phyloP scores from a whole-genome alignment of 2,888 invertebrate species.

The Cancer borealis region DNA sequence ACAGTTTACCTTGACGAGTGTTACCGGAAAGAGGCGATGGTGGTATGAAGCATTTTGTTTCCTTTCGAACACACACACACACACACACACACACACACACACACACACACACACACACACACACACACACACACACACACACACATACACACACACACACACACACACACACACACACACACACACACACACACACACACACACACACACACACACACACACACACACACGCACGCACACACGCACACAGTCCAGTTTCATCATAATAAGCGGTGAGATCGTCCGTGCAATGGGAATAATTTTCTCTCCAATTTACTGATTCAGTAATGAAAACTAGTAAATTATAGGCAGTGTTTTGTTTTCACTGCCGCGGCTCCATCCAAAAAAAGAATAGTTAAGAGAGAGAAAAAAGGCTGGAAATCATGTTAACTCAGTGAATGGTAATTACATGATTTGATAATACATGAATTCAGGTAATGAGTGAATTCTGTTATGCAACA shows the following conservation, averaged over 20 bases:
- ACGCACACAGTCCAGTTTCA: slow-evolving; percentile 1
- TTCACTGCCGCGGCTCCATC: neutral
- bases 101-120: neutral
- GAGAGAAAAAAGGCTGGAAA: neutral
- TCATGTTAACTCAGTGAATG: neutral
- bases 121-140: neutral
- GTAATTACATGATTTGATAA: neutral
- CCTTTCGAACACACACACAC: neutral
- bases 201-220: slow-evolving; percentile 31
- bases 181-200: slow-evolving; percentile 40
- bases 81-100: neutral
- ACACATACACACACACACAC: neutral
- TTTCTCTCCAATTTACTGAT: slow-evolving; percentile 14
- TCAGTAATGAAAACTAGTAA: neutral
- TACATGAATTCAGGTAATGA: neutral
- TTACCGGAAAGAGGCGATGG: neutral
- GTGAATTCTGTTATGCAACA: neutral
- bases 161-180: neutral
- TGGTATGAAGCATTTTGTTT: neutral
- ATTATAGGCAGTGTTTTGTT: neutral
- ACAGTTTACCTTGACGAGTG: neutral
- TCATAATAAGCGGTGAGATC: neutral
- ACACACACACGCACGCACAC: slow-evolving; percentile 4
- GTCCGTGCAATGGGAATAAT: neutral
- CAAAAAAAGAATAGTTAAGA: neutral